Conservation (phyloP, 2,888 invertebrate species). For the Athalia rosae region DNA sequence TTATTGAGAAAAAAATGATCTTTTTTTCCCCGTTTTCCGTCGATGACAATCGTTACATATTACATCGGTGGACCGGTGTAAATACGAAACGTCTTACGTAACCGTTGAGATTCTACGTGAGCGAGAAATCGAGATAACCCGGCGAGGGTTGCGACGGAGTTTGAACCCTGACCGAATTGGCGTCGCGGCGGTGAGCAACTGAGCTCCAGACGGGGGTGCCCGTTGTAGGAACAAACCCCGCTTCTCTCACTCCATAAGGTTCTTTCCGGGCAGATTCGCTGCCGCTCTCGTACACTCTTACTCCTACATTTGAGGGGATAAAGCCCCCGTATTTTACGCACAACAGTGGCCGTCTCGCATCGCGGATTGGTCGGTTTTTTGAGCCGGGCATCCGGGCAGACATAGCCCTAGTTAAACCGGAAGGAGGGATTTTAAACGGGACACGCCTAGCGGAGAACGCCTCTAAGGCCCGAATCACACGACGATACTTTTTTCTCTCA, state of each 20-base stretch:
- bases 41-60: too few species aligned
- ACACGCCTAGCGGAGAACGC: constrained; percentile 68
- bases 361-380: constrained; percentile 73
- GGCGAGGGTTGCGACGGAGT: constrained; percentile 48
- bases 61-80: too few species aligned
- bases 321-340: constrained; percentile 60
- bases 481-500: not conserved
- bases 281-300: constrained; percentile 30
- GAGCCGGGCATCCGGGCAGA: constrained; percentile 67
- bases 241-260: constrained; percentile 29
- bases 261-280: constrained; percentile 40
- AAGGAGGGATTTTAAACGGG: constrained; percentile 64
- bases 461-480: constrained; percentile 63
- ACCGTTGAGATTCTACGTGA: too few species aligned
- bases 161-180: constrained; percentile 65
- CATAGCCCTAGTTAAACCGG: constrained; percentile 72
- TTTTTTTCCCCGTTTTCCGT: too few species aligned
- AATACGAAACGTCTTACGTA: too few species aligned
- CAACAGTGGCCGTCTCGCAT: constrained; percentile 72
- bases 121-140: constrained; percentile 4
- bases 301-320: constrained; percentile 52
- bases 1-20: too few species aligned
- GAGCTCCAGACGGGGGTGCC: constrained; percentile 60
- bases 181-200: constrained; percentile 73
- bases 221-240: constrained; percentile 54